Conservation (phyloP, 2,113 vertebrate species). For the Gopherus flavomarginatus region DNA sequence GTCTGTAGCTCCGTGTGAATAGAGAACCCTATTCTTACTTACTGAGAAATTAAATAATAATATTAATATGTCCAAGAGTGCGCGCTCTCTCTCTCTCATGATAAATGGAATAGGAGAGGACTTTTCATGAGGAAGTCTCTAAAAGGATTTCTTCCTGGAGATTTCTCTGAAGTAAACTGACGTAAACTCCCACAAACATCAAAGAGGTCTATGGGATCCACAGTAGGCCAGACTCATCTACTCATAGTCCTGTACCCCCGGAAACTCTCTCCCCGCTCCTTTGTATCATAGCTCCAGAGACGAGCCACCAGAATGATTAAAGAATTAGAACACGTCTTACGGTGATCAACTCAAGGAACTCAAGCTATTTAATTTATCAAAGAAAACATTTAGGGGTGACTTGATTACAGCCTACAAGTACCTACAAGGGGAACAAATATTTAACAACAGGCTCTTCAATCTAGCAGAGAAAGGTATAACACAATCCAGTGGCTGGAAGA, state of each 20-base stretch:
- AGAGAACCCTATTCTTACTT: neutral
- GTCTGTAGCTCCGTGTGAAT: neutral
- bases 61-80: neutral
- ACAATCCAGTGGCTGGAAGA: too few relatives aligned
- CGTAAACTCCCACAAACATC: neutral
- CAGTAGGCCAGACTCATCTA: neutral
- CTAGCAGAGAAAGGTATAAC: too few relatives aligned
- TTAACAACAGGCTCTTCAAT: too few relatives aligned
- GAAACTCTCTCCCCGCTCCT: neutral
- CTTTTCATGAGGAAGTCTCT: neutral
- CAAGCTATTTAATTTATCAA: too few relatives aligned
- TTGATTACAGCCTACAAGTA: too few relatives aligned
- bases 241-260: neutral
- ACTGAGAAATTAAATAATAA: slow-evolving; percentile 15
- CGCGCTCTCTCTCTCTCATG: neutral
- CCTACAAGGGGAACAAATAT: too few relatives aligned
- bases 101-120: neutral
- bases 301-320: too few relatives aligned
- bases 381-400: too few relatives aligned
- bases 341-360: too few relatives aligned
- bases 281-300: neutral
- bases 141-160: neutral
- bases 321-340: too few relatives aligned
- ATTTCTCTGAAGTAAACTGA: neutral
- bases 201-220: neutral